Percentiles rank a stretch among this genome's conserved stretches.
These are phyloP conservation scores for Octodon degus DNA, from an alignment of 2,113 vertebrate species.

Conservation along the genomic window DNA sequence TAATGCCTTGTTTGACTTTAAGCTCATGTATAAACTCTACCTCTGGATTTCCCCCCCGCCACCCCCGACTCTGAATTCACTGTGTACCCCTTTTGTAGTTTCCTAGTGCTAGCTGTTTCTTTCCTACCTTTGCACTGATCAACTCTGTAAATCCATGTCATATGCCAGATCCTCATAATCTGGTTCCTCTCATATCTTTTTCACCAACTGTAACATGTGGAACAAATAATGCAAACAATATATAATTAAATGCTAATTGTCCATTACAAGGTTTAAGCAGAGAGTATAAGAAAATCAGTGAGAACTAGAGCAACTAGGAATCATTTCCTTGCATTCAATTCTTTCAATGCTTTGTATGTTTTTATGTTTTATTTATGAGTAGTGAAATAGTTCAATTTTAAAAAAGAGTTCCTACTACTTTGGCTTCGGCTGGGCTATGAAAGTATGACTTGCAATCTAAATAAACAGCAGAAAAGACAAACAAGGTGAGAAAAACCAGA, in stretches of 20 bases:
- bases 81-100: not conserved
- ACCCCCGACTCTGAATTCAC: not conserved
- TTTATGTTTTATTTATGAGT: conserved; percentile 26
- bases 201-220: conserved; percentile 9
- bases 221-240: conserved; percentile 55
- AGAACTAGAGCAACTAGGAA: not conserved
- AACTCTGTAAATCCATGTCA: not conserved
- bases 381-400: not conserved
- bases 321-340: conserved; percentile 10
- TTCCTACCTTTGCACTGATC: not conserved
- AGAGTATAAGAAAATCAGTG: conserved; percentile 17
- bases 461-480: not conserved
- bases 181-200: conserved; percentile 58
- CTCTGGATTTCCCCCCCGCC: not conserved
- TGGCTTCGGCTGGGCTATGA: not conserved
- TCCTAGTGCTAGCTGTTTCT: not conserved
- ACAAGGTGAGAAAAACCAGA: not conserved
- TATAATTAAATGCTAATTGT: conserved; percentile 60
- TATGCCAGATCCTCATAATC: not conserved
- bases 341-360: conserved; percentile 8
- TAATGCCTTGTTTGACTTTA: conserved; percentile 3
- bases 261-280: not conserved
- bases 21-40: not conserved
- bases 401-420: not conserved
- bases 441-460: not conserved